Conservation (phyloP, 2,797 vertebrate genomes). For the Florisuga fusca region DNA sequence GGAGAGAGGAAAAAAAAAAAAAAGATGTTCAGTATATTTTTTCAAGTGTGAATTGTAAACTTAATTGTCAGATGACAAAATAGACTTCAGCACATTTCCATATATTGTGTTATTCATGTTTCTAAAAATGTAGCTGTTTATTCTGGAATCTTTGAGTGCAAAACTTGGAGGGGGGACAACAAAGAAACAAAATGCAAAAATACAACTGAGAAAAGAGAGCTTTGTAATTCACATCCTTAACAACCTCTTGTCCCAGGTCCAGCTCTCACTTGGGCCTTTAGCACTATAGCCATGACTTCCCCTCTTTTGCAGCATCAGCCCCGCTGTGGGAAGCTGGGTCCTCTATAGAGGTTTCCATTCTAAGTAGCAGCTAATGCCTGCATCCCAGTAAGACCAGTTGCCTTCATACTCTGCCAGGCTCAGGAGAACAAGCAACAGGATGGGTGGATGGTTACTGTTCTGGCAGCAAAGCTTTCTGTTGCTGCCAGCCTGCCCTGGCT, state of each 20-base stretch:
- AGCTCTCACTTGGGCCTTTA: neutral
- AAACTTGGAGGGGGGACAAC: neutral
- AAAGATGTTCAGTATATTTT: neutral
- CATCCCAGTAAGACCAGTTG: neutral
- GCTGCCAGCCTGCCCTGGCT: neutral
- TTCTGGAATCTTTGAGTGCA: neutral
- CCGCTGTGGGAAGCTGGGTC: neutral
- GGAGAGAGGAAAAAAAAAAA: too few species aligned
- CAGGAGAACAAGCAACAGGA: neutral
- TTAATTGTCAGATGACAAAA: neutral
- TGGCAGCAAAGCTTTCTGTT: neutral
- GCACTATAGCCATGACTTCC: rapidly evolving
- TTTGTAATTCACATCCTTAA: neutral
- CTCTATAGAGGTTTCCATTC: neutral
- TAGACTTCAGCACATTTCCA: neutral
- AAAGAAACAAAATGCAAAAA: neutral
- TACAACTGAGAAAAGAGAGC: neutral
- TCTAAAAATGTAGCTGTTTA: neutral
- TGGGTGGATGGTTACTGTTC: neutral
- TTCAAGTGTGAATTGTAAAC: neutral
- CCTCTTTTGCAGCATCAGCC: neutral
- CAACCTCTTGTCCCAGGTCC: neutral
- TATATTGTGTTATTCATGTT: neutral
- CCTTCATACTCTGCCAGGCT: neutral
- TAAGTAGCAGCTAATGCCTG: neutral